Conservation (phyloP, 2,888 invertebrate species). For the Erynnis tages region DNA sequence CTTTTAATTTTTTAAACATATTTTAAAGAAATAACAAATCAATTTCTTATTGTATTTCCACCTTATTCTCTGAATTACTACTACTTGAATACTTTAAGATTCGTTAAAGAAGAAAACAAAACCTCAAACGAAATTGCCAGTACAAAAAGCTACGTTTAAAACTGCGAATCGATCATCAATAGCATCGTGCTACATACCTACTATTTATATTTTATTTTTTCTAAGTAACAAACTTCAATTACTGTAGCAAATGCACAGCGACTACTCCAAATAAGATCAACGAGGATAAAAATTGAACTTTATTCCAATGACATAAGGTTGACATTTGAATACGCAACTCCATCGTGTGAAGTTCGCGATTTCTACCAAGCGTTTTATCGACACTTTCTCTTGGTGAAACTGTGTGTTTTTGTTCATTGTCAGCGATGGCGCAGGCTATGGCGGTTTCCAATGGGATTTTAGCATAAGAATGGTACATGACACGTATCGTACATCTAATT, state of each 20-base stretch:
- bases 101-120: too few species aligned
- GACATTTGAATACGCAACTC: constrained; percentile 7
- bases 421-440: constrained; percentile 40
- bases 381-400: constrained; percentile 79
- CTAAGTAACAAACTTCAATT: background rate
- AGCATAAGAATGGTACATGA: background rate
- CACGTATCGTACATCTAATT: too few species aligned
- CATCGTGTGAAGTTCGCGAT: constrained; percentile 37
- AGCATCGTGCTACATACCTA: too few species aligned
- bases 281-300: background rate
- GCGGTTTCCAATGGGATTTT: constrained; percentile 33
- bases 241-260: background rate
- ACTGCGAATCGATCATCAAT: too few species aligned
- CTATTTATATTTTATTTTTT: background rate
- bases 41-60: too few species aligned
- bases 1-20: too few species aligned
- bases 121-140: too few species aligned
- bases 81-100: too few species aligned
- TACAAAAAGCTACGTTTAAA: too few species aligned
- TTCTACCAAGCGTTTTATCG: constrained; percentile 56
- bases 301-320: background rate
- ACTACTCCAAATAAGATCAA: background rate
- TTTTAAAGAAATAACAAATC: too few species aligned
- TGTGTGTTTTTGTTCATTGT: constrained; percentile 71
- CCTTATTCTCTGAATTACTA: too few species aligned